Percentiles rank a stretch among this genome's conserved stretches.
These are phyloP conservation scores for Leptinotarsa haldemani DNA, from an alignment of 2,888 invertebrate genomes.

Conservation along the genomic window DNA sequence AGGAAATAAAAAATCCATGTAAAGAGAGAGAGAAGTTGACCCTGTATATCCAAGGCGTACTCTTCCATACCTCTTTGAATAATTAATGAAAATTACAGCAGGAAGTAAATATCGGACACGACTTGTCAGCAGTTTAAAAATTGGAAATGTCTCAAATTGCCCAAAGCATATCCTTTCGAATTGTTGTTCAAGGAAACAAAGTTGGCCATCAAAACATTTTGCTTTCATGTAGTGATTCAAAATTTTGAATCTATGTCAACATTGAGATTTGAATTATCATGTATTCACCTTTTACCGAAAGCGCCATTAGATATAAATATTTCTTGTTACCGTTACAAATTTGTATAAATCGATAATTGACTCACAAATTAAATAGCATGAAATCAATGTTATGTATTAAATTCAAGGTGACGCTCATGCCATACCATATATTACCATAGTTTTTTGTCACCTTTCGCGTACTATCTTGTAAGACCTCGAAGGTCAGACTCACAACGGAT, in stretches of 20 bases:
- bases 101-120: slow-evolving; percentile 4
- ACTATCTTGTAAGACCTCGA: neutral
- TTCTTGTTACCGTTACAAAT: too few relatives aligned
- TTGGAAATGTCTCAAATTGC: neutral
- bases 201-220: too few relatives aligned
- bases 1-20: slow-evolving; percentile 23
- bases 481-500: slow-evolving; percentile 9
- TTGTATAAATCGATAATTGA: slow-evolving; percentile 4
- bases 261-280: too few relatives aligned
- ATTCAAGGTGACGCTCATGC: slow-evolving; percentile 35
- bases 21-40: slow-evolving; percentile 18
- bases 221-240: too few relatives aligned
- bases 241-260: too few relatives aligned
- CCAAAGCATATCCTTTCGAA: neutral
- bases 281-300: too few relatives aligned
- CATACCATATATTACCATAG: slow-evolving; percentile 31
- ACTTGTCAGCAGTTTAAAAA: neutral
- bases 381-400: slow-evolving; percentile 36
- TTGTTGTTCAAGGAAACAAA: neutral
- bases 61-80: slow-evolving; percentile 7
- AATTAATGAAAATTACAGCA: slow-evolving; percentile 9
- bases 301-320: too few relatives aligned
- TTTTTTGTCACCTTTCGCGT: slow-evolving; percentile 15
- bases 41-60: slow-evolving; percentile 15
- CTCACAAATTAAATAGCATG: slow-evolving; percentile 34